Conservation (phyloP, 1,140 invertebrate genomes). For the Agraylea sexmaculata region DNA sequence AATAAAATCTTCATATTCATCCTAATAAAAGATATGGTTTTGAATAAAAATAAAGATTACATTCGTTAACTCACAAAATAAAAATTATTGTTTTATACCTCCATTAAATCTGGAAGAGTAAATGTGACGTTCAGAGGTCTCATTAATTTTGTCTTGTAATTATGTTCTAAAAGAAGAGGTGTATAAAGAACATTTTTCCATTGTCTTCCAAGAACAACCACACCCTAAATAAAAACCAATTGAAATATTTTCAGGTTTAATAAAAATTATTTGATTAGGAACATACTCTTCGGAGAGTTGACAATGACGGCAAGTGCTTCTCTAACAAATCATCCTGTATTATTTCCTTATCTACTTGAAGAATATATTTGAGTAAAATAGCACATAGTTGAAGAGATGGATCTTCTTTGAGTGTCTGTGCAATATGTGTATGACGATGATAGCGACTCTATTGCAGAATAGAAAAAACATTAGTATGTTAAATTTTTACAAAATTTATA, state of each 20-base stretch:
- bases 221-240: constrained; percentile 52
- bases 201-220: constrained; percentile 83
- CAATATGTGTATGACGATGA: constrained; percentile 70
- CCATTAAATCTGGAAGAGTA: constrained; percentile 69
- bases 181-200: constrained; percentile 97
- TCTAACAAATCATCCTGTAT: constrained; percentile 79
- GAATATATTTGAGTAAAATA: constrained; percentile 76
- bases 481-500: constrained; percentile 1
- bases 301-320: constrained; percentile 71
- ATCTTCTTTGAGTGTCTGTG: constrained; percentile 88
- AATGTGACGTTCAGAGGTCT: constrained; percentile 82
- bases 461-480: constrained; percentile 12
- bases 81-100: constrained; percentile 41
- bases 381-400: constrained; percentile 88
- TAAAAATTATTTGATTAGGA: too few species aligned
- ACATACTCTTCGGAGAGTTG: constrained; percentile 64
- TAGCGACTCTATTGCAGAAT: constrained; percentile 69
- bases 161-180: constrained; percentile 79
- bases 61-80: constrained; percentile 2
- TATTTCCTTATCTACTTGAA: constrained; percentile 56
- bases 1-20: constrained; percentile 17
- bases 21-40: constrained; percentile 8
- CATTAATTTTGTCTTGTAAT: constrained; percentile 70
- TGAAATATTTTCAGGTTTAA: too few species aligned
- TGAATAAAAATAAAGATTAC: not conserved